Evolutionary conservation across 2,113 vertebrate species (phyloP), one percentile per base, ranked within the genome.

Genomic region (Crotalus tigris): DNA sequence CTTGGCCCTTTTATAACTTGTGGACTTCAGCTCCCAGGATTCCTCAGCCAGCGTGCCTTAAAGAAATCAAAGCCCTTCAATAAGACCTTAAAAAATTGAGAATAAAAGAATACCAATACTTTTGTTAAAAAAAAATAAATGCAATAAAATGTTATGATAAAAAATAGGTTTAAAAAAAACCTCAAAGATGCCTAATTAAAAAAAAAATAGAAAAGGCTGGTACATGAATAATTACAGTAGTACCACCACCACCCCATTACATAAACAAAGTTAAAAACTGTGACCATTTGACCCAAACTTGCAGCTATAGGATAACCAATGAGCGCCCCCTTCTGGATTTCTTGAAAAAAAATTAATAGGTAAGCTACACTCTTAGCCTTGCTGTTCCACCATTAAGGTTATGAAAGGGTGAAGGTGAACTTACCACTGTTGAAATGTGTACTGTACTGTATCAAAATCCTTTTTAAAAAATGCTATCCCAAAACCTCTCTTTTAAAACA

Each of bases 241-340:
- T 19, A 39, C 13, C 64, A 33, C 5, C n/a, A 2, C 15, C n/a
- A 6, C 61, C 87, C 8, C 19, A 94, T 57, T 90, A 90, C 87
- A 57, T 87, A 94, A 92, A 94, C 93, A 94, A 92, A 94, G 93
- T 51, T 13, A 81, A 75, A 26, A 57, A 87, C 1, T 0, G 6
- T 91, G 4, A 21, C 58, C 91, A 94, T 93, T 5, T 61, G 94
- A 87, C 89, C 86, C 89, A 95, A 92, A 95, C 92, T 93, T 93
- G n/a, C 75, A 61, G 59, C 12, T 49, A 13, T 87, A 92, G 94
- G 92, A 61, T 92, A 93, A 91, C 85, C 53, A 85, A 57, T 75
- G 92, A 93, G 96, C 97, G 96, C 97, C 98, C 97, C 96, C 98
- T 98, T 96, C 97, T 96, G 97, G 96, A 92, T 90, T 92, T 87